Evolutionary conservation across 2,113 vertebrate species (phyloP).

Genomic region (Stomatorhinus ivindoensis): DNA sequence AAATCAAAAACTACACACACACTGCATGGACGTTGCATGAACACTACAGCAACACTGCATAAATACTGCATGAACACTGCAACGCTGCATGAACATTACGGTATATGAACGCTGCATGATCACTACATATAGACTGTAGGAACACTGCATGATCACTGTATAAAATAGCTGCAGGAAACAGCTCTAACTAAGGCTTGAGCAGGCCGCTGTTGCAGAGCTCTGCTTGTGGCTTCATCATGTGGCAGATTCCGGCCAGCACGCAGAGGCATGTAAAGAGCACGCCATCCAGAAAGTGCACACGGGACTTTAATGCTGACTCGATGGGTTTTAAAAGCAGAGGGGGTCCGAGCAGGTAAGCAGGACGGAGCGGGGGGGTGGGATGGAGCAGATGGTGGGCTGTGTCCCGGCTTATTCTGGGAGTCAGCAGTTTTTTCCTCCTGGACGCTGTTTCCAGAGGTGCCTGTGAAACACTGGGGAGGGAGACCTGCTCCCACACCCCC

Average conservation of each 20-base stretch:
- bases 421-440: constrained; percentile 54
- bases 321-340: not conserved
- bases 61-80: not conserved
- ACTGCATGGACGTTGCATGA: not conserved
- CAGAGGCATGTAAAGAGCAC: not conserved
- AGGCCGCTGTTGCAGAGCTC: not conserved
- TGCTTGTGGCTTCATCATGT: not conserved
- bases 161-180: not conserved
- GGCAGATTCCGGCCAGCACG: not conserved
- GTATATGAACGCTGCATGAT: not conserved
- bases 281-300: not conserved
- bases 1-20: not conserved
- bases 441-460: constrained; percentile 48
- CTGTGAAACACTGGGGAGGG: constrained; percentile 40
- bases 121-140: not conserved
- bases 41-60: not conserved
- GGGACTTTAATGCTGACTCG: not conserved
- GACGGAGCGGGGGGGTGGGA: not conserved
- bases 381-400: constrained; percentile 55
- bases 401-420: constrained; percentile 35
- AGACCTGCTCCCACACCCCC: constrained; percentile 51
- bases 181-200: not conserved
- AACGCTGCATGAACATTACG: not conserved
- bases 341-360: not conserved
- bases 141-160: not conserved